Conservation (phyloP, 2,113 vertebrate genomes). For the Entomyzon cyanotis region DNA sequence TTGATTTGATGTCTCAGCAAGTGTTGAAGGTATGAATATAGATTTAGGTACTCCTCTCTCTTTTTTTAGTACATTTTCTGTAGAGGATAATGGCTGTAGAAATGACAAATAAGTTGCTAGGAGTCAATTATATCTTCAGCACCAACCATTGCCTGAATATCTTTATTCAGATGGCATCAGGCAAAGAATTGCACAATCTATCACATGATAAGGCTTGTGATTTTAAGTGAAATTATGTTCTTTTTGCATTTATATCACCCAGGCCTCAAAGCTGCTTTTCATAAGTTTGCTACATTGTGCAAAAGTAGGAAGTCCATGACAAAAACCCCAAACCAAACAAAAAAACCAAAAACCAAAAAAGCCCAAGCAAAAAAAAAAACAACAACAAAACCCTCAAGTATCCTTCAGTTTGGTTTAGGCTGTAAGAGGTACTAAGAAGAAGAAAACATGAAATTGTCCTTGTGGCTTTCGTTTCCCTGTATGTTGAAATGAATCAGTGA, state of each 20-base stretch:
- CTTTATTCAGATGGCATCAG: neutral
- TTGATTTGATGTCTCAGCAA: neutral
- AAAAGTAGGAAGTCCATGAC: neutral
- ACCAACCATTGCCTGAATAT: neutral
- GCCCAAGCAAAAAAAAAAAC: neutral
- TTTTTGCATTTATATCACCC: neutral
- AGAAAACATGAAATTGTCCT: neutral
- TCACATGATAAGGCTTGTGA: neutral
- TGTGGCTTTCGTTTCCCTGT: neutral
- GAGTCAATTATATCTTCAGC: neutral
- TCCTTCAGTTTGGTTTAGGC: neutral
- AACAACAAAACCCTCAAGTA: neutral
- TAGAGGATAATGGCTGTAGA: neutral
- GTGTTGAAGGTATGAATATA: neutral
- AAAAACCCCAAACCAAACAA: neutral
- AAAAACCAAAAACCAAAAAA: neutral
- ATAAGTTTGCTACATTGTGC: neutral
- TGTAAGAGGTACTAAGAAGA: neutral
- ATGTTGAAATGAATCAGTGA: neutral
- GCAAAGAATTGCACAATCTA: neutral
- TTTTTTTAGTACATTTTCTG: neutral
- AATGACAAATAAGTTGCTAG: constrained; percentile 11
- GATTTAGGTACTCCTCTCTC: neutral
- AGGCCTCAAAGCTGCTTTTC: neutral
- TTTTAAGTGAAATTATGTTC: neutral